Base-by-base conservation (phyloP, 1,140 invertebrate species). In the Sycophaga agraensis region DNA sequence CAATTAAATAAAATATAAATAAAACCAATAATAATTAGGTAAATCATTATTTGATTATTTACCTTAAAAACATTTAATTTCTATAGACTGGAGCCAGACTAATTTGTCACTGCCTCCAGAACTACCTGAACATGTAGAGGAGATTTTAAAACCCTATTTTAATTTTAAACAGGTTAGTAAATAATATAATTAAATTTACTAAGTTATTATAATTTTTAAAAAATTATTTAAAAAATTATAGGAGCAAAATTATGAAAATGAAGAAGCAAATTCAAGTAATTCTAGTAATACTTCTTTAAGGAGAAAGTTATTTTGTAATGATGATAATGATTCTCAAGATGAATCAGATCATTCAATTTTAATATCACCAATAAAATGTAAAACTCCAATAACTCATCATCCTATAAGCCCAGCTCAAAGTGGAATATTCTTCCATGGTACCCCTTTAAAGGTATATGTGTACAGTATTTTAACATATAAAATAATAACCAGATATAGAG, bases 121-220 rank as follows among this genome's bases (percentile, higher is more conserved):
- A 58, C 73, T 89, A 16, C 86, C 87, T 4, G 68, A 76, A 57
- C 78, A 87, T 70, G 68, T 88, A 12, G 86, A 86, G 76, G 80
- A 84, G 64, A 71, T 80, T 31, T 73, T 88, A 24, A 82, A 84
- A 70, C 84, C 85, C 54, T 89, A 84, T 70, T 85, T 83, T 67
- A 84, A 81, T 37, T 87, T 82, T 66, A 84, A 77, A 55, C 79
- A 85, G 81, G 84, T n/a, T n/a, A n/a, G n/a, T 85, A 60, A 51
- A 55, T 19, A 11, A 11, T 49, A 31, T 4, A 48, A 42, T 16
- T 17, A 16, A 48, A 17, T 34, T 17, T 48, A 16, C n/a, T n/a
- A n/a, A n/a, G n/a, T n/a, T n/a, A n/a, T n/a, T n/a, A n/a, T n/a
- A n/a, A n/a, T n/a, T n/a, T n/a, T 48, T 14, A 8, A 28, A 48